Base-by-base conservation (phyloP, 1,140 invertebrate species). In the Nephila pilipes region DNA sequence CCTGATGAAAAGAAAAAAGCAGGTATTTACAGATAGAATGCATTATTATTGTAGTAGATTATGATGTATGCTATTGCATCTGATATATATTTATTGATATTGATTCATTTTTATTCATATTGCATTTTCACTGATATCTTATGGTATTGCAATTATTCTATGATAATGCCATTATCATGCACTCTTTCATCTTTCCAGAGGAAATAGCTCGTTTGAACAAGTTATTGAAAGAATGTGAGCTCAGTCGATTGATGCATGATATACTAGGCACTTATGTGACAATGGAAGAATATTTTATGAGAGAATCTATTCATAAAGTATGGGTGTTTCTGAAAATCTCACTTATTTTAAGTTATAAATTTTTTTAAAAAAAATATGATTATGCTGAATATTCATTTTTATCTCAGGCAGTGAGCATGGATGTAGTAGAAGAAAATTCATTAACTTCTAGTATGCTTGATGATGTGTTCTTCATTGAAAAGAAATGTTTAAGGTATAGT, bases 381-480 rank as follows among this genome's bases (percentile, higher is more conserved):
- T 79, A 81, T 79, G 58, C 87, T 85, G 29, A 92, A 85, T 46
- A 10, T 57, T 90, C 29, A 79, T n/a, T 85, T 92, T 65, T 80
- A 60, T 94, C 94, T 38, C 93, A 96, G 95, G 99, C 99, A 32
- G 97, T 99, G 69, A 97, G 97, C 92, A 97, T 99, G 96, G 98
- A 99, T 95, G 96, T 96, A 0, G 95, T 97, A 60, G 96, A 96
- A 85, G 96, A 96, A 89, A 97, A 97, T 46, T 97, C 97, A 83
- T 96, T 97, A 93, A 98, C 97, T 4, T 99, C 99, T 0, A 99
- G 98, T 94, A 97, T 99, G 96, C 97, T 99, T 0, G 99, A 99
- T 95, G 99, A 99, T 96, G 97, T 99, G 4, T 99, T 99, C 95
- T 99, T 99, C 95, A 99, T 99, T 94, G 97, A 99, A 0, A 98